Conservation (phyloP, 2,797 vertebrate species). For the Eleutherodactylus coqui region DNA sequence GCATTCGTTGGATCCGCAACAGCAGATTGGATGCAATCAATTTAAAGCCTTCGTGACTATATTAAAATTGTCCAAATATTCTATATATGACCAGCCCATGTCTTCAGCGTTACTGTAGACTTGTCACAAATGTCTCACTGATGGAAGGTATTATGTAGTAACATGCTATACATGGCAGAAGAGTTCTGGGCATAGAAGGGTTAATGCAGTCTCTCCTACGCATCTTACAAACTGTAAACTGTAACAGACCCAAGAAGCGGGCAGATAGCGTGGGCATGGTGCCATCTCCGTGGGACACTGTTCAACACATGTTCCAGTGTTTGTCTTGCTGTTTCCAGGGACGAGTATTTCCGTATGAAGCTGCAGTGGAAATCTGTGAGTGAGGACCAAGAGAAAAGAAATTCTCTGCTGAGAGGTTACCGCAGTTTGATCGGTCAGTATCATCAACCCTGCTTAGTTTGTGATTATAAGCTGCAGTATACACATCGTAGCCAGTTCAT, state of each 20-base stretch:
- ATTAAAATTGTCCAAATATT: no score
- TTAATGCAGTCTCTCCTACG: constrained; percentile 38
- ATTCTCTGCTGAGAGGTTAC: constrained; percentile 88
- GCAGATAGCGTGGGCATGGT: constrained; percentile 18
- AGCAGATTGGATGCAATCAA: no score
- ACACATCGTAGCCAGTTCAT: no score
- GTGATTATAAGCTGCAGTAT: no score
- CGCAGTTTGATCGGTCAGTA: constrained; percentile 87
- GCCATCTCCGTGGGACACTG: constrained; percentile 51
- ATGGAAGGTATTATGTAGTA: neutral
- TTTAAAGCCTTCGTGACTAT: no score
- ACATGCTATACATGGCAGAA: neutral
- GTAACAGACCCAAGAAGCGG: constrained; percentile 9
- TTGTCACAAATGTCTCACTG: neutral
- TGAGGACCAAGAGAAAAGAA: constrained; percentile 90
- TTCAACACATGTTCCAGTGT: constrained; percentile 23
- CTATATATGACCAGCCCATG: neutral
- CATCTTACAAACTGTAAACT: constrained; percentile 33
- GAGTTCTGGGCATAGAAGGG: neutral
- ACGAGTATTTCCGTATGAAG: constrained; percentile 93
- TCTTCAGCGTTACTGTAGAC: neutral
- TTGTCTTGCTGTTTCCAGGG: constrained; percentile 70
- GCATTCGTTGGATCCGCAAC: no score
- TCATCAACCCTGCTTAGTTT: neutral
- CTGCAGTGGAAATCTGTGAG: constrained; percentile 93